phyloP scores from a whole-genome alignment of 2,888 invertebrate species.

The Aphrophora alni region DNA sequence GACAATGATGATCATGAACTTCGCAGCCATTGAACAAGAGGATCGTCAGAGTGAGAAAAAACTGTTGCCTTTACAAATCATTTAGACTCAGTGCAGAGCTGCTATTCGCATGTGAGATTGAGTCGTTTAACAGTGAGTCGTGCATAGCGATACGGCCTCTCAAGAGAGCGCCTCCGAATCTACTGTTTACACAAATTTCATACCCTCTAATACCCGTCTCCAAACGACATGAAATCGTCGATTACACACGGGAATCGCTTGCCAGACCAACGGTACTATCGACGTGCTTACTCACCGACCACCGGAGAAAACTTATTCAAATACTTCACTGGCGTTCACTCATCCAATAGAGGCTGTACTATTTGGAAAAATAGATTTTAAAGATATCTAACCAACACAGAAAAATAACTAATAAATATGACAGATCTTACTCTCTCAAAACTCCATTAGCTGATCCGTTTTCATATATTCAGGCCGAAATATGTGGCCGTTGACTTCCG shows the following conservation, averaged over 20 bases:
- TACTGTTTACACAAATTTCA: slow-evolving; percentile 37
- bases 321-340: too few relatives aligned
- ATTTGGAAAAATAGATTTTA: too few relatives aligned
- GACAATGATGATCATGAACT: slow-evolving; percentile 38
- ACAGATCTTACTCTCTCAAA: too few relatives aligned
- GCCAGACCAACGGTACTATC: slow-evolving; percentile 27
- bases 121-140: slow-evolving; percentile 9
- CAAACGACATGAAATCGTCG: slow-evolving; percentile 45
- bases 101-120: not conserved
- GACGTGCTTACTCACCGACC: slow-evolving; percentile 14
- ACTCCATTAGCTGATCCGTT: too few relatives aligned
- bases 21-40: slow-evolving; percentile 3
- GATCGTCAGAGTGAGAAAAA: slow-evolving; percentile 5
- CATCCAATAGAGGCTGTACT: too few relatives aligned
- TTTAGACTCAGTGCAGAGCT: not conserved
- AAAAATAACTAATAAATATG: too few relatives aligned
- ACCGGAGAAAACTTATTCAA: too few relatives aligned
- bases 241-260: slow-evolving; percentile 41
- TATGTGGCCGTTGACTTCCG: too few relatives aligned
- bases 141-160: slow-evolving; percentile 27
- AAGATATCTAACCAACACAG: too few relatives aligned
- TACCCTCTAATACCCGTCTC: slow-evolving; percentile 42
- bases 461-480: too few relatives aligned
- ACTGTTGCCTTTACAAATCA: slow-evolving; percentile 6
- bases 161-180: slow-evolving; percentile 35